These are phyloP conservation scores for Cyclopterus lumpus DNA, from an alignment of 2,797 vertebrate genomes.

Conservation along the genomic window DNA sequence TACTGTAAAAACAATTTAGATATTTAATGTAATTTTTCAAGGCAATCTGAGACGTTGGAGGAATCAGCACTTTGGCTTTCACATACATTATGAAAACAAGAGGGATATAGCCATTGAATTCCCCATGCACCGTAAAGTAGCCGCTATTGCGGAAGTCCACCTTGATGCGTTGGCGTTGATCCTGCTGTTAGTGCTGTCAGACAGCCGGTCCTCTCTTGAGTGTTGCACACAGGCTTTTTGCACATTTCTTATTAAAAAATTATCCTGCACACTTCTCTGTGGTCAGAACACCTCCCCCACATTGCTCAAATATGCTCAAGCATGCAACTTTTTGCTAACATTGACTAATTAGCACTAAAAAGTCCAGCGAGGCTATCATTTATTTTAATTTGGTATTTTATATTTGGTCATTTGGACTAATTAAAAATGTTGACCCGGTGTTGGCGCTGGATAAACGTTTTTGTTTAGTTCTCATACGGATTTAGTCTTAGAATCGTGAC, in stretches of 20 bases:
- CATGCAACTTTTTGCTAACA: too few species aligned
- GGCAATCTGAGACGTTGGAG: conserved; percentile 22
- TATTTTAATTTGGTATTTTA: not conserved
- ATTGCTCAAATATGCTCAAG: not conserved
- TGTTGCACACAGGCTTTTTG: not conserved
- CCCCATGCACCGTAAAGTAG: conserved; percentile 12
- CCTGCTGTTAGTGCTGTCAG: conserved; percentile 14
- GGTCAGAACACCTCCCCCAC: not conserved
- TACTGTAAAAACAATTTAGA: conserved; percentile 45
- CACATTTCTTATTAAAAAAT: not conserved
- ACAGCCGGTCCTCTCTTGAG: not conserved
- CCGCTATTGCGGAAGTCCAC: not conserved
- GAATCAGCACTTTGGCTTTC: conserved; percentile 19
- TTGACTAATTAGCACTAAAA: too few species aligned
- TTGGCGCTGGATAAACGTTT: not conserved
- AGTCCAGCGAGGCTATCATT: too few species aligned
- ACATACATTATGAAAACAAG: conserved; percentile 29
- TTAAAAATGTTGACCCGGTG: not conserved
- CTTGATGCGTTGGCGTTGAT: conserved; percentile 3
- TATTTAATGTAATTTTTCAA: conserved; percentile 34
- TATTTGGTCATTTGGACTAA: not conserved
- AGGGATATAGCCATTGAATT: conserved; percentile 16
- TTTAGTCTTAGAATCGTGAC: not conserved
- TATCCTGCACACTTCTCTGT: not conserved
- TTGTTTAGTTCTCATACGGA: not conserved